phyloP scores from a whole-genome alignment of 2,797 vertebrate genomes.

The Liparis tanakae region DNA sequence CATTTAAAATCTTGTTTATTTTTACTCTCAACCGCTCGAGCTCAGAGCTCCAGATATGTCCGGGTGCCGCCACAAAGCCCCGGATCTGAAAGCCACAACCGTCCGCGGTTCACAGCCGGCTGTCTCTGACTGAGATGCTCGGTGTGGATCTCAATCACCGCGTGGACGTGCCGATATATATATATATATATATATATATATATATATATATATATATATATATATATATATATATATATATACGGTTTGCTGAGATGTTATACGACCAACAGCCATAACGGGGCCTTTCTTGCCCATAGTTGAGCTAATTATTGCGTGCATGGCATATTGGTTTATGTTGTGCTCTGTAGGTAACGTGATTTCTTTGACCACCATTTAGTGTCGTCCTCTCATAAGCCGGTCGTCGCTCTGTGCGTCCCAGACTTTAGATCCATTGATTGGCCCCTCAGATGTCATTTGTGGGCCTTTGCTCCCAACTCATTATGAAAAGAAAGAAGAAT shows the following conservation, averaged over 20 bases:
- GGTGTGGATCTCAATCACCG: constrained; percentile 8
- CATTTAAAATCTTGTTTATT: constrained; percentile 43
- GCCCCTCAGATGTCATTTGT: constrained; percentile 41
- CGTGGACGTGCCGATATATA: constrained; percentile 6
- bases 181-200: too few species aligned
- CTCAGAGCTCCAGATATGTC: not conserved
- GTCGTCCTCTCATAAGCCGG: constrained; percentile 7
- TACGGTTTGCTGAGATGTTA: not conserved
- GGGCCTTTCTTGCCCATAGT: not conserved
- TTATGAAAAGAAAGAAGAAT: constrained; percentile 50
- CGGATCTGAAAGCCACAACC: constrained; percentile 26
- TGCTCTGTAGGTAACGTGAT: not conserved
- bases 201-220: too few species aligned
- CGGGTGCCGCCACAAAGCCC: constrained; percentile 3
- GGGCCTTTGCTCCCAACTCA: constrained; percentile 17
- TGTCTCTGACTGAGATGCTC: constrained; percentile 21
- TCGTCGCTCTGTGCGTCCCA: not conserved
- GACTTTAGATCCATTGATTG: constrained; percentile 28
- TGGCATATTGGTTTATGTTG: constrained; percentile 15
- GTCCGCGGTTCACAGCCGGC: constrained; percentile 36
- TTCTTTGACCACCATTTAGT: constrained; percentile 11
- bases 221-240: too few species aligned
- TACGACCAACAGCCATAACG: not conserved
- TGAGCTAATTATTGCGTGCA: not conserved
- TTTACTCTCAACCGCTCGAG: constrained; percentile 4